Conservation (phyloP, 92 coral and sea anemone genomes). For the Hydrozoanthus gracilis region DNA sequence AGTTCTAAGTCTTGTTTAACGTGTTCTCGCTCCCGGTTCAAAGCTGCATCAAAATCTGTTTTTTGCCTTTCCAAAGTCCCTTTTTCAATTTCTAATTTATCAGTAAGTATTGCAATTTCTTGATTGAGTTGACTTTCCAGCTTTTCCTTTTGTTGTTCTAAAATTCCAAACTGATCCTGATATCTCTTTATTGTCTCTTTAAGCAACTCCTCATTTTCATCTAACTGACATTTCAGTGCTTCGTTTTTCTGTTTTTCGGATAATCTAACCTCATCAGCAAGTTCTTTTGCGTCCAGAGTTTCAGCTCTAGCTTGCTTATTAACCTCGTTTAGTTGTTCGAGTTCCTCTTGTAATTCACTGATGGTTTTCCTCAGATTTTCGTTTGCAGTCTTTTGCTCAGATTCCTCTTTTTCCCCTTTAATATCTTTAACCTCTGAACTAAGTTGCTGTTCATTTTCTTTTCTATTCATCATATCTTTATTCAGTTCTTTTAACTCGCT, state of each 20-base stretch:
- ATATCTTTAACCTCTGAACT: constrained; percentile 55
- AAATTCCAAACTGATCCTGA: constrained; percentile 59
- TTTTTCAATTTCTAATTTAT: constrained; percentile 63
- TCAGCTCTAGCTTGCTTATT: constrained; percentile 13
- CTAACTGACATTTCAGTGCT: constrained; percentile 68
- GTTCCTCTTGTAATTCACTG: constrained; percentile 45
- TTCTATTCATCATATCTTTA: constrained; percentile 29
- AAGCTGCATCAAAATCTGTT: constrained; percentile 58
- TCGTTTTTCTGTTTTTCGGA: constrained; percentile 64
- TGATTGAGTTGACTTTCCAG: constrained; percentile 64
- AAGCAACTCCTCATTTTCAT: constrained; percentile 65
- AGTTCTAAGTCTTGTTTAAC: constrained; percentile 58
- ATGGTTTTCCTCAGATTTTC: constrained; percentile 70
- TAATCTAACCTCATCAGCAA: constrained; percentile 12
- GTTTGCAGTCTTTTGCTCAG: constrained; percentile 51
- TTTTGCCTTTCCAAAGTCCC: constrained; percentile 61
- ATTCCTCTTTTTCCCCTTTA: constrained; percentile 61
- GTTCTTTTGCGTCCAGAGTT: constrained; percentile 1
- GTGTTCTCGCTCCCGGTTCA: constrained; percentile 65
- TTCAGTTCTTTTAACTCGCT: constrained; percentile 60
- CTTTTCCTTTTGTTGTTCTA: constrained; percentile 64
- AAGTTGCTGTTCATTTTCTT: constrained; percentile 52
- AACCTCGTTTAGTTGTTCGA: constrained; percentile 31
- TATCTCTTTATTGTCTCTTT: constrained; percentile 72
- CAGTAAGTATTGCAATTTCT: constrained; percentile 58